Evolutionary conservation across 2,113 vertebrate genomes (phyloP).

Genomic region (Alces alces): DNA sequence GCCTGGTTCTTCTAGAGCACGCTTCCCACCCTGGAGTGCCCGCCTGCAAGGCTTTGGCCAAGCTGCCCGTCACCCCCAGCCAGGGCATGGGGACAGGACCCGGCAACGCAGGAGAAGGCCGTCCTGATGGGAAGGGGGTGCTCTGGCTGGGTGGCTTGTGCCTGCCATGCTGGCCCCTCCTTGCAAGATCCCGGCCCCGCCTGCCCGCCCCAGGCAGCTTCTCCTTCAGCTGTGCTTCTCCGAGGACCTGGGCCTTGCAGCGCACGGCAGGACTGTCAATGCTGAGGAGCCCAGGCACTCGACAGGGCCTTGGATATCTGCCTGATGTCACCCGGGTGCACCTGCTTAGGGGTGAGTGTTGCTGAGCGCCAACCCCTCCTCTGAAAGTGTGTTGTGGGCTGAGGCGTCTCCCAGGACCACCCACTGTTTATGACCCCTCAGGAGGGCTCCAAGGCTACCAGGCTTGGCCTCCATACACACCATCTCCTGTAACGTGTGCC

Average conservation of each 20-base stretch:
- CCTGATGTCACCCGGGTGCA: fast-evolving
- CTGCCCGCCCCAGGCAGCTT: background rate
- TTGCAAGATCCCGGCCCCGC: background rate
- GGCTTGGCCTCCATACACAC: background rate
- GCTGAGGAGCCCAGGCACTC: fast-evolving
- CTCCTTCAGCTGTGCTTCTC: background rate
- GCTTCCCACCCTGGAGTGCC: background rate
- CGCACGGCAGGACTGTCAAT: fast-evolving
- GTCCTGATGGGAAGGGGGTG: background rate
- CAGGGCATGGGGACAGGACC: background rate
- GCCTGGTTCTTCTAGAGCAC: background rate
- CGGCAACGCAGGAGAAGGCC: background rate
- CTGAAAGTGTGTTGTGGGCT: too few species aligned
- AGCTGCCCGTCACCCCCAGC: background rate
- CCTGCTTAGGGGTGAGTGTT: background rate
- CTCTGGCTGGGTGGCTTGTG: fast-evolving
- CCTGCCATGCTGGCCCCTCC: background rate
- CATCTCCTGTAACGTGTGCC: background rate
- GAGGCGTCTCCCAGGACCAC: background rate
- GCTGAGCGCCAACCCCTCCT: background rate
- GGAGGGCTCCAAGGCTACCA: background rate
- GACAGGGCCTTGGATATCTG: fast-evolving
- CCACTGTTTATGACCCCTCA: background rate
- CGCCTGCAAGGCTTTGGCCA: fast-evolving
- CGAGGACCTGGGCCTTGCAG: fast-evolving